Conservation (phyloP, 2,113 vertebrate genomes). For the Phodopus roborovskii region DNA sequence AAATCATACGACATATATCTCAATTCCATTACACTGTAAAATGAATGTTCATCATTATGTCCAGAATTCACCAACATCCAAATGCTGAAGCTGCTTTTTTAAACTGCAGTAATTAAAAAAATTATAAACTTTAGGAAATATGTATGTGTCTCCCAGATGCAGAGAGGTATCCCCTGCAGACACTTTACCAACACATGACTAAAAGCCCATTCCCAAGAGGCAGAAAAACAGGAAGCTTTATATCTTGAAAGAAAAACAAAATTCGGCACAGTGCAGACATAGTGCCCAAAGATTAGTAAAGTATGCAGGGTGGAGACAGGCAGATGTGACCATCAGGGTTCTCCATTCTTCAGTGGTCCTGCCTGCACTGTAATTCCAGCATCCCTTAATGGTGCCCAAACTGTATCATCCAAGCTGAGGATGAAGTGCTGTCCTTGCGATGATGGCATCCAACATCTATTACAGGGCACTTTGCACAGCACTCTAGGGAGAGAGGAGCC, state of each 20-base stretch:
- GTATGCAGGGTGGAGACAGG: background rate
- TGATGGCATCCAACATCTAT: background rate
- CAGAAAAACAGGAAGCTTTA: slow-evolving; percentile 32
- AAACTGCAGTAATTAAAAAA: slow-evolving; percentile 34
- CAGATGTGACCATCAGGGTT: background rate
- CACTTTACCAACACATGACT: slow-evolving; percentile 13
- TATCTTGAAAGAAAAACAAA: background rate
- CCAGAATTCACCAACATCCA: background rate
- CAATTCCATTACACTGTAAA: slow-evolving; percentile 29
- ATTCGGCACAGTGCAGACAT: background rate
- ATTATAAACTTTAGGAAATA: background rate
- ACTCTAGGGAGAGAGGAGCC: background rate
- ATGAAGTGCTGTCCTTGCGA: background rate
- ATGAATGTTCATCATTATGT: background rate
- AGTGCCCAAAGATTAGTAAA: background rate
- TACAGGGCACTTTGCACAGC: background rate
- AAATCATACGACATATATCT: background rate
- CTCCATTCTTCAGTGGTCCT: background rate
- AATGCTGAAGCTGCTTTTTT: background rate
- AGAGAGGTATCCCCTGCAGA: background rate
- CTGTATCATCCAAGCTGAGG: background rate
- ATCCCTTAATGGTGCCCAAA: background rate
- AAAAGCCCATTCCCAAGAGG: background rate
- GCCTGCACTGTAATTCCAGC: background rate
- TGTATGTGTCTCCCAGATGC: background rate